Conservation (phyloP, 2,888 invertebrate genomes). For the Zygogramma bicolorata region DNA sequence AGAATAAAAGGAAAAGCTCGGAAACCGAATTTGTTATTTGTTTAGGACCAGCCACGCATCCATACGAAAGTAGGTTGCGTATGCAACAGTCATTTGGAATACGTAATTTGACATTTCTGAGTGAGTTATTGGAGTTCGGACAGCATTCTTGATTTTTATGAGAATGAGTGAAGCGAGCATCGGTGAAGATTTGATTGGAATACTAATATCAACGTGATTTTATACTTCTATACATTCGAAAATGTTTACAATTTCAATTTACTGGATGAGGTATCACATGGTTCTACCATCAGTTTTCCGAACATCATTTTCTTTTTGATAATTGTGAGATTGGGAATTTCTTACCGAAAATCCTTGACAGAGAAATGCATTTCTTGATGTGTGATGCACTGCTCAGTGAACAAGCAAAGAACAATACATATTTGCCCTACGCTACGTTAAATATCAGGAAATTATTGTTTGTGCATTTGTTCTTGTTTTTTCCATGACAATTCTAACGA, state of each 20-base stretch:
- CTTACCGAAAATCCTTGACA: too few species aligned
- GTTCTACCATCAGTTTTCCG: too few species aligned
- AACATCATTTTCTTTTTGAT: too few species aligned
- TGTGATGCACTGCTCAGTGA: too few species aligned
- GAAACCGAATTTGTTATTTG: slow-evolving; percentile 9
- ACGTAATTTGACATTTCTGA: slow-evolving; percentile 9
- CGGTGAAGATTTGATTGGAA: slow-evolving; percentile 6
- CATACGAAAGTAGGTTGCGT: not conserved
- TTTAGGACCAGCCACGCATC: not conserved
- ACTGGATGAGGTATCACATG: too few species aligned
- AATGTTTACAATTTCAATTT: not conserved
- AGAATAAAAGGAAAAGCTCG: not conserved
- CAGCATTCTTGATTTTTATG: not conserved
- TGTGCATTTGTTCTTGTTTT: too few species aligned
- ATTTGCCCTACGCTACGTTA: too few species aligned
- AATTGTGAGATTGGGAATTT: too few species aligned
- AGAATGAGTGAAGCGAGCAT: not conserved
- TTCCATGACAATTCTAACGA: too few species aligned
- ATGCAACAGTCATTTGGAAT: slow-evolving; percentile 3
- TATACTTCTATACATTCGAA: not conserved
- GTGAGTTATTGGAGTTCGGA: slow-evolving; percentile 19
- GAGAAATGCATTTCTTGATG: too few species aligned
- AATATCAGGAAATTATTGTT: too few species aligned
- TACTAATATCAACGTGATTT: slow-evolving; percentile 5
- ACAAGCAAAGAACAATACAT: too few species aligned